These are phyloP conservation scores for Epizoanthus ramosus DNA, from an alignment of 92 coral and sea anemone genomes.

Conservation along the genomic window DNA sequence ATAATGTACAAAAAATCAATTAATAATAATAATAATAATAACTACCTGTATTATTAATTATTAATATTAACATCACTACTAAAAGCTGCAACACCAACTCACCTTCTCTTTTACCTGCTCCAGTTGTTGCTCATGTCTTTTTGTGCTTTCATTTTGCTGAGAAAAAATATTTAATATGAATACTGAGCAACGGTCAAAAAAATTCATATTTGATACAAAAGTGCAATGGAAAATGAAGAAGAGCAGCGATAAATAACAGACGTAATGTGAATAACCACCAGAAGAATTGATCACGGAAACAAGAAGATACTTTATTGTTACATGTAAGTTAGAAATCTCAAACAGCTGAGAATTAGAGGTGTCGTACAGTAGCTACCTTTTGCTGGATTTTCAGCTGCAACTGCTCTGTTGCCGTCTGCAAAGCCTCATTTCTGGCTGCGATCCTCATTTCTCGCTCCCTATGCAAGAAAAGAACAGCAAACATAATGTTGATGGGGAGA, in stretches of 20 bases:
- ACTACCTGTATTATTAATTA: background rate
- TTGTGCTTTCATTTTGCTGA: slow-evolving; percentile 94
- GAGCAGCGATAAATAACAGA: background rate
- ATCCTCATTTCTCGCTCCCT: slow-evolving; percentile 96
- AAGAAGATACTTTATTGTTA: too few relatives aligned
- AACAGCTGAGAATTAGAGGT: background rate
- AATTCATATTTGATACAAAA: background rate
- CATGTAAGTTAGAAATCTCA: background rate
- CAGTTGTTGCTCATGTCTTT: slow-evolving; percentile 90
- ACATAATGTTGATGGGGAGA: background rate
- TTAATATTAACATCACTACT: background rate
- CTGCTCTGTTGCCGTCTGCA: slow-evolving; percentile 93
- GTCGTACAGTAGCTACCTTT: slow-evolving; percentile 61
- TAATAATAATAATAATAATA: background rate
- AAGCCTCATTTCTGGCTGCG: slow-evolving; percentile 96
- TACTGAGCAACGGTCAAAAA: too few relatives aligned
- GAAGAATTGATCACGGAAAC: background rate
- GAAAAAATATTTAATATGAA: background rate
- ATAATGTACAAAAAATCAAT: background rate
- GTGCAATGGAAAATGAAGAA: background rate
- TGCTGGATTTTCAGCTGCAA: slow-evolving; percentile 92
- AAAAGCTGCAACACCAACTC: background rate
- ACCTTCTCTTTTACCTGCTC: slow-evolving; percentile 98
- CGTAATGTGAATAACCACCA: background rate
- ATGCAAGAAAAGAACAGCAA: background rate